Conservation (phyloP, 1,140 invertebrate genomes). For the Galendromus occidentalis region DNA sequence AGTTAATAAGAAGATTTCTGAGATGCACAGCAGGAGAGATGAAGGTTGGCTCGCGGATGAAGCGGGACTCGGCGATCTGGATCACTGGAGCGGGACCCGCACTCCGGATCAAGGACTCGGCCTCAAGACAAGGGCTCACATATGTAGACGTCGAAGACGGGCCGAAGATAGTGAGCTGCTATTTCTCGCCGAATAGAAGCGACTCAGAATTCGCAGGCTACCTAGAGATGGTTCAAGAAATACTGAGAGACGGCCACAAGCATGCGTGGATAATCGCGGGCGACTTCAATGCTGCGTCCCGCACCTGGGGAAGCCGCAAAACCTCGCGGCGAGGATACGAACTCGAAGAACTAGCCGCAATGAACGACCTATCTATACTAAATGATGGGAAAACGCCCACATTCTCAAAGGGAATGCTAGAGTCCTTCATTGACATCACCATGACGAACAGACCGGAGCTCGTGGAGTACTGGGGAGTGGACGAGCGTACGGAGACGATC, state of each 20-base stretch:
- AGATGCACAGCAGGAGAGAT: background rate
- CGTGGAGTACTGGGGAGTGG: background rate
- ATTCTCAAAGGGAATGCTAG: background rate
- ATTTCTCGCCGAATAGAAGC: background rate
- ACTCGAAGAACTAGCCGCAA: background rate
- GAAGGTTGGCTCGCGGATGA: background rate
- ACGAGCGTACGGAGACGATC: background rate
- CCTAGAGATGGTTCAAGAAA: background rate
- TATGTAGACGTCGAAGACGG: background rate
- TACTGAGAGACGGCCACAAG: background rate
- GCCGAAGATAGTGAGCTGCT: background rate
- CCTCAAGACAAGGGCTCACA: background rate
- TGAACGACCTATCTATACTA: background rate
- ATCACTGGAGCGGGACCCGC: background rate
- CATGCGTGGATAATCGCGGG: background rate
- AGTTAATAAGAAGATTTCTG: background rate
- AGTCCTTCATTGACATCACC: background rate
- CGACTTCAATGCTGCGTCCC: background rate
- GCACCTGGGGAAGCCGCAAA: background rate
- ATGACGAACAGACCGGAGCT: background rate
- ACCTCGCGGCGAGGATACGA: background rate
- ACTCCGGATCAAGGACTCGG: background rate
- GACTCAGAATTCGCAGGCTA: background rate
- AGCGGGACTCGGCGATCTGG: background rate
- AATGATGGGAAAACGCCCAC: background rate